These are phyloP conservation scores for Ceuthmochares aereus DNA, from an alignment of 2,113 vertebrate genomes.

Conservation along the genomic window DNA sequence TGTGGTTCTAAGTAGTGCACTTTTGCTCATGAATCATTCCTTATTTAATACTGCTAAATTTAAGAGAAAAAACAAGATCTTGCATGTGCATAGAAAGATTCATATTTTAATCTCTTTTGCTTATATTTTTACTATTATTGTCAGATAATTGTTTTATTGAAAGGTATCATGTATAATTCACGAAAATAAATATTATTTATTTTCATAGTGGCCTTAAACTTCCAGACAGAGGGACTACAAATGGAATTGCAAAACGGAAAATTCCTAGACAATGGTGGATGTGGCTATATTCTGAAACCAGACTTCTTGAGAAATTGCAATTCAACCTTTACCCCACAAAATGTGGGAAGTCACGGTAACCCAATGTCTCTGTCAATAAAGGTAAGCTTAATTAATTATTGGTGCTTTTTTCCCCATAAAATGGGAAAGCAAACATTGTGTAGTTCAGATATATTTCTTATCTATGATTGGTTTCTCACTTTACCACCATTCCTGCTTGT, in stretches of 20 bases:
- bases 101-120: not conserved
- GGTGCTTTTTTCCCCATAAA: not conserved
- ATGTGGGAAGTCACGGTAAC: not conserved
- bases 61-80: not conserved
- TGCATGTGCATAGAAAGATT: not conserved
- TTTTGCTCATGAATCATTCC: not conserved
- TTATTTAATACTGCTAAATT: not conserved
- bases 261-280: constrained; percentile 89
- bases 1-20: not conserved
- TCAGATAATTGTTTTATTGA: not conserved
- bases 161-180: not conserved
- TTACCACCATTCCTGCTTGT: not conserved
- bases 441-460: not conserved
- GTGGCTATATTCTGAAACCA: constrained; percentile 89
- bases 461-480: not conserved
- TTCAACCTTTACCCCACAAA: constrained; percentile 73
- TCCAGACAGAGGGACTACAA: constrained; percentile 81
- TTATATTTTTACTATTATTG: not conserved
- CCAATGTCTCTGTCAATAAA: constrained; percentile 77
- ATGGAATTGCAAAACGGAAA: constrained; percentile 89
- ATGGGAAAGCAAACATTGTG: not conserved
- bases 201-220: constrained; percentile 88
- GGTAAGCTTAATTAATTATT: constrained; percentile 55
- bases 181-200: not conserved
- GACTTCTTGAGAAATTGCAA: constrained; percentile 69